phyloP scores from a whole-genome alignment of 2,888 invertebrate genomes.

The Prenolepis imparis region DNA sequence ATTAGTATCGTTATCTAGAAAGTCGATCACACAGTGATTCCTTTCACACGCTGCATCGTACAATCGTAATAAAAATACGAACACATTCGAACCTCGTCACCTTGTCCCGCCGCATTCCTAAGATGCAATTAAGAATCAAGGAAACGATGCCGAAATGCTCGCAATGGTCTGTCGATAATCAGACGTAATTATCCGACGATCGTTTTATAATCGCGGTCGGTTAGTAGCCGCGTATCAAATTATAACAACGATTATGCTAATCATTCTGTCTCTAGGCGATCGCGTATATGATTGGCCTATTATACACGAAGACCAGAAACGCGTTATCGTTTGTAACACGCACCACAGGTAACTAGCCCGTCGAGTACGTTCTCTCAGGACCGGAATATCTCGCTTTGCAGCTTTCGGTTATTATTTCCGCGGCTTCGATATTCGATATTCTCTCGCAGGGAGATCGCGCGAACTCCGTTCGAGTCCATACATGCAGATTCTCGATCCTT shows the following conservation, averaged over 20 bases:
- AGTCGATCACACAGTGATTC: background rate
- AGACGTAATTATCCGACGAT: conserved; percentile 64
- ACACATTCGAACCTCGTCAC: conserved; percentile 25
- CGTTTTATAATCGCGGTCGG: conserved; percentile 63
- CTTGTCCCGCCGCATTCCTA: conserved; percentile 38
- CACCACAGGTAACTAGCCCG: conserved; percentile 28
- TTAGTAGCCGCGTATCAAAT: conserved; percentile 57
- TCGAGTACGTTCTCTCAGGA: background rate
- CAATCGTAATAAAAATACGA: conserved; percentile 15
- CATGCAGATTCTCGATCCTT: background rate
- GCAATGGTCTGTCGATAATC: conserved; percentile 47
- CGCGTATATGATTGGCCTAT: conserved; percentile 65
- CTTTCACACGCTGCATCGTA: conserved; percentile 7
- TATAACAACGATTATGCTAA: conserved; percentile 69
- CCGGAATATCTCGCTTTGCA: background rate
- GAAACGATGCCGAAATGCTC: conserved; percentile 29
- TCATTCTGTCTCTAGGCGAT: conserved; percentile 58
- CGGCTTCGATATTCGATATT: background rate
- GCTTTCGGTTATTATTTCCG: background rate
- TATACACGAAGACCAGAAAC: conserved; percentile 61
- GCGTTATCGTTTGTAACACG: conserved; percentile 51
- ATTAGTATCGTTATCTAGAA: background rate
- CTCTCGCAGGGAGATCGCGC: background rate
- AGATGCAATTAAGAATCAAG: conserved; percentile 33
- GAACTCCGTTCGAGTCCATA: background rate